These are phyloP conservation scores for Erinaceus europaeus DNA, from an alignment of 2,113 vertebrate genomes.

Conservation along the genomic window DNA sequence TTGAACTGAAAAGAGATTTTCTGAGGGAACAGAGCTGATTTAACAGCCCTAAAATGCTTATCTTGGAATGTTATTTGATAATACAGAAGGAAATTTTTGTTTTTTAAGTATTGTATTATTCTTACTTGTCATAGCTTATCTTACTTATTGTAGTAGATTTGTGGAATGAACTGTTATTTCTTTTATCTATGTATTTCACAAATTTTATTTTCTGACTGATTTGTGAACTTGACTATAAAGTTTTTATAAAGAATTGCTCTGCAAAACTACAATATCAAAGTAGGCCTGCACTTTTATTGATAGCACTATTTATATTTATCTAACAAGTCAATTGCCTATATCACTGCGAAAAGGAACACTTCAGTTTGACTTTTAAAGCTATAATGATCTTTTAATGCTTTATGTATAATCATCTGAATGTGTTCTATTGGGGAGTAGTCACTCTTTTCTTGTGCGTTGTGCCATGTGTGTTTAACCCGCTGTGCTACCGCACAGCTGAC, in stretches of 20 bases:
- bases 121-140: neutral
- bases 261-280: neutral
- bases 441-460: too few species aligned
- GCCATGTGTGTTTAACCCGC: too few species aligned
- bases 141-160: neutral
- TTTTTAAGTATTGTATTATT: neutral
- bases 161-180: neutral
- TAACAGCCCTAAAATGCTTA: neutral
- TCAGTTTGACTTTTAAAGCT: slow-evolving; percentile 1
- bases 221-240: neutral
- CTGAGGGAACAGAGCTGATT: neutral
- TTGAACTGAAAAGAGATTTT: neutral
- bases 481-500: too few species aligned
- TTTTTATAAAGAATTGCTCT: neutral
- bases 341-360: neutral
- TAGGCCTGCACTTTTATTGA: neutral
- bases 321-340: neutral
- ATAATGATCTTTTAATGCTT: neutral
- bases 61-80: neutral
- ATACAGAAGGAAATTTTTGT: neutral
- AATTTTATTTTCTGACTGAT: neutral
- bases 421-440: neutral
- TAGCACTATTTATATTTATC: neutral
- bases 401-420: neutral
- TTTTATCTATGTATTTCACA: neutral